Conservation (phyloP, 2,113 vertebrate species). For the Gallinago jamesoni region DNA sequence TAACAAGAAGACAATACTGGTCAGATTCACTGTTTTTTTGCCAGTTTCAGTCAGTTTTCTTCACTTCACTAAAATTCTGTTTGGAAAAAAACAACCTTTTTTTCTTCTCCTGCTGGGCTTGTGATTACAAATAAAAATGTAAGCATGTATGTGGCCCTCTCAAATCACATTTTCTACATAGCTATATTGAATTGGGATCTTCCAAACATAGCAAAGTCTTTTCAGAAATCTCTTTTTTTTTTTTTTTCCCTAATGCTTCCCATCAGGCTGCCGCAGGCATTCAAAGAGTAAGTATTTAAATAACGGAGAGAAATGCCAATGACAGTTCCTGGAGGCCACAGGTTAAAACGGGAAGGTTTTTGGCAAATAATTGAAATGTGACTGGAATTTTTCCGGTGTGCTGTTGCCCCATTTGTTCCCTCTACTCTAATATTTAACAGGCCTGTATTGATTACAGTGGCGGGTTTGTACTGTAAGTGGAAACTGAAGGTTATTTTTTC, state of each 20-base stretch:
- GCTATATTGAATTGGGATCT: background rate
- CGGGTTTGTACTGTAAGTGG: slow-evolving; percentile 23
- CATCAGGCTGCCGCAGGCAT: background rate
- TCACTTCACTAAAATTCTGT: background rate
- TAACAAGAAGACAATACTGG: background rate
- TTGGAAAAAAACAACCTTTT: background rate
- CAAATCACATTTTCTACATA: background rate
- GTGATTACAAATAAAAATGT: background rate
- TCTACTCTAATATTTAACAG: slow-evolving; percentile 51
- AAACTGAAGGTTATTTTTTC: slow-evolving; percentile 32
- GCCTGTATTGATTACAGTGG: slow-evolving; percentile 54
- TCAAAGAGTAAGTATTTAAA: background rate
- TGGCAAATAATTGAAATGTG: background rate
- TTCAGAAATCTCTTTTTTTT: background rate
- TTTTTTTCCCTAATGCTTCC: background rate
- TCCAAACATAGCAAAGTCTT: background rate
- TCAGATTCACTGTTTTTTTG: background rate
- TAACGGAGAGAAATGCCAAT: background rate
- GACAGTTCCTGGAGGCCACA: background rate
- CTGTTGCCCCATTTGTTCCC: slow-evolving; percentile 5
- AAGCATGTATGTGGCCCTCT: background rate
- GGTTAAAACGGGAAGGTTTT: background rate
- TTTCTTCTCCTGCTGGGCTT: background rate
- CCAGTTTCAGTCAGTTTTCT: background rate
- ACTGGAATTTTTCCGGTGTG: background rate